Conservation (phyloP, 2,113 vertebrate genomes). For the Pseudorasbora parva region DNA sequence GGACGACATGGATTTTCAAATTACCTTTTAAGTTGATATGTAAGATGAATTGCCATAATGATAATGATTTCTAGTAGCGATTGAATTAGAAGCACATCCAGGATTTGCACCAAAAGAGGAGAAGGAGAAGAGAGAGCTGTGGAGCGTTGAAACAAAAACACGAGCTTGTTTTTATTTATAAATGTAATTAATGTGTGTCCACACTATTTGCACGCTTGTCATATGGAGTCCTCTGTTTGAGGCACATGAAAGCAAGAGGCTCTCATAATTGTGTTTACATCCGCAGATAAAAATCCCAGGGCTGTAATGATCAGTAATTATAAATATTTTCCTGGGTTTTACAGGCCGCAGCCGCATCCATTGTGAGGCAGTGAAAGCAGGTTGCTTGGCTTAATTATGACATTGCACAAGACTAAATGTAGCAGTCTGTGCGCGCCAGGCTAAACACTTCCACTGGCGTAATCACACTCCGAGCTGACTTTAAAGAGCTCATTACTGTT, state of each 20-base stretch:
- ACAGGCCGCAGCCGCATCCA: slow-evolving; percentile 68
- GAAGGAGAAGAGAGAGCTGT: slow-evolving; percentile 18
- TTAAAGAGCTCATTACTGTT: slow-evolving; percentile 99
- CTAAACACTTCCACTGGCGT: slow-evolving; percentile 90
- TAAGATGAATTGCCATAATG: slow-evolving; percentile 69
- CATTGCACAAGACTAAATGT: slow-evolving; percentile 89
- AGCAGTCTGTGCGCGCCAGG: slow-evolving; percentile 86
- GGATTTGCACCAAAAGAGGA: slow-evolving; percentile 57
- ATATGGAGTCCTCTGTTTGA: slow-evolving; percentile 67
- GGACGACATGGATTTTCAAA: slow-evolving; percentile 73
- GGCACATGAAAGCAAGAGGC: slow-evolving; percentile 76
- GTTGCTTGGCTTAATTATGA: slow-evolving; percentile 94
- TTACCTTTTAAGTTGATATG: slow-evolving; percentile 77
- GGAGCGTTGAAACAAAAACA: slow-evolving; percentile 71
- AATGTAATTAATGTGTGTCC: slow-evolving; percentile 75
- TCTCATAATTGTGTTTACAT: slow-evolving; percentile 82
- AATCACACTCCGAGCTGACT: slow-evolving; percentile 95
- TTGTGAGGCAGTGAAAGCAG: slow-evolving; percentile 77
- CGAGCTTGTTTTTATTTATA: slow-evolving; percentile 78
- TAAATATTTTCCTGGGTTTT: slow-evolving; percentile 77
- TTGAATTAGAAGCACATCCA: slow-evolving; percentile 62
- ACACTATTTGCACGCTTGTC: slow-evolving; percentile 77
- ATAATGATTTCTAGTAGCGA: slow-evolving; percentile 67
- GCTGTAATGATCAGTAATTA: slow-evolving; percentile 83
- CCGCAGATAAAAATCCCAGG: slow-evolving; percentile 75